Percentiles rank a stretch among this genome's conserved stretches.
Conservation (phyloP, 2,888 invertebrate species). For the Erannis defoliaria region DNA sequence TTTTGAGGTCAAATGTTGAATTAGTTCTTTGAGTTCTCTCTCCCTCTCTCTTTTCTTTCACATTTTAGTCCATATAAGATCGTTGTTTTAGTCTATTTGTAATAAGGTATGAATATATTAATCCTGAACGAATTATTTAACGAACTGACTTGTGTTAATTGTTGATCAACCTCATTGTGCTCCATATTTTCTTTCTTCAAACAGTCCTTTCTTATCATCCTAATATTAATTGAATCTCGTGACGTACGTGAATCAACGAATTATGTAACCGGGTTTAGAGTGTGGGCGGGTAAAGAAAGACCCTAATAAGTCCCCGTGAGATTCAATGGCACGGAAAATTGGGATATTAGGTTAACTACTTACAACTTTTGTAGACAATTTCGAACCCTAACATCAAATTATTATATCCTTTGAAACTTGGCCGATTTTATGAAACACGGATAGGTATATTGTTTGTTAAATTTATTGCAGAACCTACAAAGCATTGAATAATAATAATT, state of each 20-base stretch:
- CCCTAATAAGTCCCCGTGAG: constrained; percentile 51
- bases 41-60: neutral
- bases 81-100: constrained; percentile 4
- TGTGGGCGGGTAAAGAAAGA: constrained; percentile 47
- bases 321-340: constrained; percentile 58
- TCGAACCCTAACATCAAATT: constrained; percentile 41
- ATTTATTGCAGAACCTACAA: neutral
- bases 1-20: constrained; percentile 27
- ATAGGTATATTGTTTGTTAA: neutral
- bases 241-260: constrained; percentile 26
- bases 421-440: constrained; percentile 11
- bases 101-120: too few species aligned
- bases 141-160: neutral
- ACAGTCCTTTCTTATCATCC: constrained; percentile 16
- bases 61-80: constrained; percentile 10
- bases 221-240: constrained; percentile 27
- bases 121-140: neutral
- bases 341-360: constrained; percentile 58
- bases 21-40: constrained; percentile 16
- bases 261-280: constrained; percentile 38
- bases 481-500: neutral
- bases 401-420: constrained; percentile 33
- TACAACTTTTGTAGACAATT: constrained; percentile 53
- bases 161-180: neutral
- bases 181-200: neutral